These are phyloP conservation scores for Ganaspis brasiliensis DNA, from an alignment of 2,888 invertebrate species.

Conservation along the genomic window DNA sequence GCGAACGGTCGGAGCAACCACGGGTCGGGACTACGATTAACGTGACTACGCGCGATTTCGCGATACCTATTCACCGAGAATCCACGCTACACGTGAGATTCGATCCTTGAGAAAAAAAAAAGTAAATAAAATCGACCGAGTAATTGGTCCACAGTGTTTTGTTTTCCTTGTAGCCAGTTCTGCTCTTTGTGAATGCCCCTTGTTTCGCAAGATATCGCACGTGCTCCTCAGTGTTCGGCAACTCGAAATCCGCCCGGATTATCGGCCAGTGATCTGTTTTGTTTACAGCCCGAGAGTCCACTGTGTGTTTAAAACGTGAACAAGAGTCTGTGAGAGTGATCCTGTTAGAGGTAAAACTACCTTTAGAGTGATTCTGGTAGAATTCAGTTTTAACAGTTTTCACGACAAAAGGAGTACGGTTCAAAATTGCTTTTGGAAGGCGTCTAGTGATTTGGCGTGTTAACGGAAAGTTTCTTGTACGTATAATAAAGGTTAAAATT, in stretches of 20 bases:
- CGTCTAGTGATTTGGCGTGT: too few relatives aligned
- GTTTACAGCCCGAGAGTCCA: neutral
- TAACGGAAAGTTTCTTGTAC: neutral
- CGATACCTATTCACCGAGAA: slow-evolving; percentile 26
- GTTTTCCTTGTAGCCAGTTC: neutral
- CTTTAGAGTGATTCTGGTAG: too few relatives aligned
- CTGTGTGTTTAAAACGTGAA: neutral
- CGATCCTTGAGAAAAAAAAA: slow-evolving; percentile 39
- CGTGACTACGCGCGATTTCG: slow-evolving; percentile 42
- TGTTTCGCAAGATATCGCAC: slow-evolving; percentile 22
- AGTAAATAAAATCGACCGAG: slow-evolving; percentile 25
- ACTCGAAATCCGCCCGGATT: slow-evolving; percentile 5
- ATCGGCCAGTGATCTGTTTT: neutral
- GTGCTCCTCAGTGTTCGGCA: slow-evolving; percentile 24
- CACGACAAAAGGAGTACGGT: too few relatives aligned
- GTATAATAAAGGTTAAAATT: neutral
- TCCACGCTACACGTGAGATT: slow-evolving; percentile 56
- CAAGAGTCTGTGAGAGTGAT: slow-evolving; percentile 1
- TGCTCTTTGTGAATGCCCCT: slow-evolving; percentile 1
- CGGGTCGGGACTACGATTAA: slow-evolving; percentile 73
- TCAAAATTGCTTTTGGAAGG: too few relatives aligned
- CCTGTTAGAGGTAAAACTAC: too few relatives aligned
- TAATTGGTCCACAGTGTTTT: slow-evolving; percentile 11
- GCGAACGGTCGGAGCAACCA: slow-evolving; percentile 79
- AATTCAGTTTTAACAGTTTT: too few relatives aligned